phyloP scores from a whole-genome alignment of 2,797 vertebrate genomes.

The Amazona finschi region DNA sequence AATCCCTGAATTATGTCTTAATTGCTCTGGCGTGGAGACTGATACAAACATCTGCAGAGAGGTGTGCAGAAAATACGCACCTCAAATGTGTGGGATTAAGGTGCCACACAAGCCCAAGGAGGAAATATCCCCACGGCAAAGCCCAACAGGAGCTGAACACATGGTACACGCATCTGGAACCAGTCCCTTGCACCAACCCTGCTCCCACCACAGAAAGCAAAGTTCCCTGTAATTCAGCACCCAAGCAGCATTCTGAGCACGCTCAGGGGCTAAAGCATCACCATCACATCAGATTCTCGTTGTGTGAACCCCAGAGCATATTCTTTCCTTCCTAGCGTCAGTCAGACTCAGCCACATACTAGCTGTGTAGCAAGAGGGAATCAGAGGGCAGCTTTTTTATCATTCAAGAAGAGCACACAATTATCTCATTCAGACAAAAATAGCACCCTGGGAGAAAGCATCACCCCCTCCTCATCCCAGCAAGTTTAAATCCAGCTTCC shows the following conservation, averaged over 20 bases:
- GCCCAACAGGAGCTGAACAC: rapidly evolving
- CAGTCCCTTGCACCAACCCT: neutral
- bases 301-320: neutral
- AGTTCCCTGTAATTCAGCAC: neutral
- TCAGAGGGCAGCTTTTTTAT: neutral
- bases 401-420: neutral
- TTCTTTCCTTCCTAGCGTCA: neutral
- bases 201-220: neutral
- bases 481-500: neutral
- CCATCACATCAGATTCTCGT: no score
- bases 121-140: neutral
- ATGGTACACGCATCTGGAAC: neutral
- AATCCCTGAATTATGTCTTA: neutral
- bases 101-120: neutral
- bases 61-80: neutral
- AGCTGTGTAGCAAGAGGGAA: neutral
- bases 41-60: neutral
- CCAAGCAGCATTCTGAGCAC: no score
- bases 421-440: neutral
- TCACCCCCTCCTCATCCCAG: neutral
- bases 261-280: neutral
- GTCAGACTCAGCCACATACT: neutral
- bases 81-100: rapidly evolving
- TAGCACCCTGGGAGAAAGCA: neutral
- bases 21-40: neutral